These are phyloP conservation scores for Oreochromis tanganicae DNA, from an alignment of 2,113 vertebrate genomes.

Conservation along the genomic window DNA sequence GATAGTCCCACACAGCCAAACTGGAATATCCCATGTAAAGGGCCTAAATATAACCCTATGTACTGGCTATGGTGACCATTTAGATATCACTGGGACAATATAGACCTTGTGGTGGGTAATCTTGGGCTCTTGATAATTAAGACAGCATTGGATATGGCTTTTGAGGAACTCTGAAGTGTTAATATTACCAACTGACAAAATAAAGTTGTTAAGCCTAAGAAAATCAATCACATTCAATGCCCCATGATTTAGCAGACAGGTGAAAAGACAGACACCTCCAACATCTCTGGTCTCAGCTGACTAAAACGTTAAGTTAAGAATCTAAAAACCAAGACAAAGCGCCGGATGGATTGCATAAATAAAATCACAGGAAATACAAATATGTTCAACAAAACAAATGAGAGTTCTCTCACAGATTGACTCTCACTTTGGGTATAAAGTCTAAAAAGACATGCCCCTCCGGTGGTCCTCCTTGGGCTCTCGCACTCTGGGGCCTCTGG, in stretches of 20 bases:
- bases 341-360: accelerated
- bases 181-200: background rate
- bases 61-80: background rate
- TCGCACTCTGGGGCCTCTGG: too few relatives aligned
- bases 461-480: too few relatives aligned
- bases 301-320: background rate
- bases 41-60: background rate
- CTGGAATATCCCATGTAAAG: background rate
- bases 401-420: background rate
- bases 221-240: background rate
- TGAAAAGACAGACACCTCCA: background rate
- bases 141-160: background rate
- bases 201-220: background rate
- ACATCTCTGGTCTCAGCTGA: background rate
- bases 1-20: background rate
- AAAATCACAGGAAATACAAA: background rate
- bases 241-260: background rate
- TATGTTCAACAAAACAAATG: background rate
- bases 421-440: background rate
- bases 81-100: background rate
- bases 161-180: background rate
- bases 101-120: background rate
- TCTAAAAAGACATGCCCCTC: background rate
- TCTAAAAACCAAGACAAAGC: background rate
- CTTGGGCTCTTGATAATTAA: background rate